phyloP scores from a whole-genome alignment of 2,113 vertebrate genomes.

The Trematomus loennbergii region DNA sequence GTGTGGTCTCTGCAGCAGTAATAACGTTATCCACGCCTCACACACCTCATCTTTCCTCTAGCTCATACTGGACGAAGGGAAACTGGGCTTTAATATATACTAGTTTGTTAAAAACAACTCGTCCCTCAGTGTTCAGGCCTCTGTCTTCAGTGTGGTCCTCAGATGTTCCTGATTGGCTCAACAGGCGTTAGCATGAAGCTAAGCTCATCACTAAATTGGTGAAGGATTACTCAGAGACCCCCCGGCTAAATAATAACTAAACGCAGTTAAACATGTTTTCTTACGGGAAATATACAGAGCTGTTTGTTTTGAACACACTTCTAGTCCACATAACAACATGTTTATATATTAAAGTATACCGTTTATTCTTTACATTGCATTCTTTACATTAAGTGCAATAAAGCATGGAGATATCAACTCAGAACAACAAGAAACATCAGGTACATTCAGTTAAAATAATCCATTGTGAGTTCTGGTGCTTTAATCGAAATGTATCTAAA shows the following conservation, averaged over 20 bases:
- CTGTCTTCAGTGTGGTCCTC: conserved; percentile 35
- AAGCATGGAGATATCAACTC: too few relatives aligned
- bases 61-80: conserved; percentile 15
- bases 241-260: neutral
- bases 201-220: conserved; percentile 17
- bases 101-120: neutral
- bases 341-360: too few relatives aligned
- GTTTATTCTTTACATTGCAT: too few relatives aligned
- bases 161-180: conserved; percentile 61
- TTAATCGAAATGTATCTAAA: too few relatives aligned
- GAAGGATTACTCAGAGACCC: conserved; percentile 20
- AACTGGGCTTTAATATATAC: conserved; percentile 26
- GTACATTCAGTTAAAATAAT: too few relatives aligned
- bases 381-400: too few relatives aligned
- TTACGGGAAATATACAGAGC: neutral
- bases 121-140: neutral
- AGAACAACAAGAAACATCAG: too few relatives aligned
- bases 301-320: conserved; percentile 5
- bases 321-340: too few relatives aligned
- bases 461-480: too few relatives aligned
- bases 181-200: conserved; percentile 38
- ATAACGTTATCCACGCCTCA: conserved; percentile 50
- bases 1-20: conserved; percentile 57
- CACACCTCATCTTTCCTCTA: conserved; percentile 52
- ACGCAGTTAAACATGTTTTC: neutral